Evolutionary conservation across 2,113 vertebrate genomes (phyloP).

Genomic region (Amphiprion percula): DNA sequence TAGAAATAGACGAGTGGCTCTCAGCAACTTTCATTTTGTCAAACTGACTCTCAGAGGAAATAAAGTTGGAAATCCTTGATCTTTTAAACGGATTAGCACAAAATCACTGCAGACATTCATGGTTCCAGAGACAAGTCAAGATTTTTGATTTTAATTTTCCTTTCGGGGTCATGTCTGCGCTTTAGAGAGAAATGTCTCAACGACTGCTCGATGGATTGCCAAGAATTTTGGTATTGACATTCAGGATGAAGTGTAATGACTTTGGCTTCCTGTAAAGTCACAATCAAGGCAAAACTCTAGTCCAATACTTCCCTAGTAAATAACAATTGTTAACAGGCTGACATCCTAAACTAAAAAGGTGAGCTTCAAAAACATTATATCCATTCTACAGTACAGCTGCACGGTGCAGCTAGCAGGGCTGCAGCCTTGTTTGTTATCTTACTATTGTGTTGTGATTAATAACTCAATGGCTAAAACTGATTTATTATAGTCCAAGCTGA

Average conservation of each 20-base stretch:
- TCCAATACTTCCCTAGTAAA: too few relatives aligned
- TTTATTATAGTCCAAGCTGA: conserved; percentile 42
- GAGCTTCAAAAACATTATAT: not conserved
- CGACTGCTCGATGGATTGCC: not conserved
- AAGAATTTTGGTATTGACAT: not conserved
- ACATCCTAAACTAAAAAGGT: not conserved
- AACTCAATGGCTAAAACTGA: conserved; percentile 24
- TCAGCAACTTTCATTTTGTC: not conserved
- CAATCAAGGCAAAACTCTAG: too few relatives aligned
- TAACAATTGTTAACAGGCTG: too few relatives aligned
- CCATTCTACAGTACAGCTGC: not conserved
- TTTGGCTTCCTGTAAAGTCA: not conserved
- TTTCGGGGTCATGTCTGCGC: not conserved
- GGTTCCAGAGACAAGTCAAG: not conserved
- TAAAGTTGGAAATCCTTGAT: not conserved
- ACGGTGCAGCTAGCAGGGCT: not conserved
- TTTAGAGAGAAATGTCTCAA: not conserved
- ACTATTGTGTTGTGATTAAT: conserved; percentile 21
- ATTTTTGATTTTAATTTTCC: not conserved
- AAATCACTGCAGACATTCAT: not conserved
- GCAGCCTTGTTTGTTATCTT: conserved; percentile 2
- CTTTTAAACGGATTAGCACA: not conserved
- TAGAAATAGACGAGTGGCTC: not conserved
- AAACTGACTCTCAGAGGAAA: not conserved
- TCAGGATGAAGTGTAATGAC: not conserved